Evolutionary conservation across 2,113 vertebrate genomes (phyloP), one percentile per base, ranked within the genome.

Genomic region (Poeciliopsis turrubarensis): DNA sequence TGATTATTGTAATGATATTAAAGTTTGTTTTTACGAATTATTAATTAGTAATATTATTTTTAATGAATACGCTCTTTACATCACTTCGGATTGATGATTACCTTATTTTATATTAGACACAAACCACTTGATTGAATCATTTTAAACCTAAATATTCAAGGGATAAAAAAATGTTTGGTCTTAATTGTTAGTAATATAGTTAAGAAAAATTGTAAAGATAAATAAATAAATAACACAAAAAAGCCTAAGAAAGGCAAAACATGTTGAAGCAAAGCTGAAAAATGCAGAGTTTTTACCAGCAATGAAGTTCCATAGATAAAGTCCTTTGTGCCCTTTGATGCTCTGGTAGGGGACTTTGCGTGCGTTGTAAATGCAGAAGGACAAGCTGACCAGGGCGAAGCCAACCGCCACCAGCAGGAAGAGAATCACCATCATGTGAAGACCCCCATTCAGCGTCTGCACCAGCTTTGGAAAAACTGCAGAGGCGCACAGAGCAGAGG

Each of bases 381-480:
- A 97, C 78, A 96, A 94, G 91, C 97, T 98, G 93, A 98, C 94
- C 89, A 97, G 80, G 9, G 96, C 95, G 70, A 99, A 95, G 29
- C 89, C 93, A 81, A 97, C 91, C 41, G 96, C 96, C 75, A 94
- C 82, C 80, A 96, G 92, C 77, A 98, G 94, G 88, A 98, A 98
- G 60, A 98, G 91, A 74, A 99, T 95, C 78, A 97, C 95, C 78
- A 92, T 94, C 91, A 97, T 62, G 1, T 99, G 98, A 69, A 99
- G 96, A 60, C 95, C 94, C 5, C 94, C 61, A 7, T 97, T 97
- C 86, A 99, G 69, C 27, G 94, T 95, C 80, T 90, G 95, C 86
- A 98, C 95, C 80, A 99, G 95, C 62, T 96, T 95, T 7, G 98
- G 97, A 77, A 99, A 99, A 93, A 99, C 97, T 99, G 91, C 10